Conservation (phyloP, 1,140 invertebrate genomes). For the Nymphalis io region DNA sequence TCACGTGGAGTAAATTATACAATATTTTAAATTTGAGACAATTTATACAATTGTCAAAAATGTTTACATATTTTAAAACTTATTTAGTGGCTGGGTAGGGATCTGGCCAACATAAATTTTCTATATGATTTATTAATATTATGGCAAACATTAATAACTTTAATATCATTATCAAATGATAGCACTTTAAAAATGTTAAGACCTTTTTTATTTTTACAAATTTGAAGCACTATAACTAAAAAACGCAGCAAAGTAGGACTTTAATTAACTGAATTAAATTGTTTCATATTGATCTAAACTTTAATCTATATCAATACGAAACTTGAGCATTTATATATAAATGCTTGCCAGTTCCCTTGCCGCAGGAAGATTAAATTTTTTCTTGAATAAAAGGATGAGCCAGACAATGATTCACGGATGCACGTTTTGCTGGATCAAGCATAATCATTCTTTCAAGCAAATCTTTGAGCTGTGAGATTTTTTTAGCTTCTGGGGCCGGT, state of each 20-base stretch:
- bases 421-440: constrained; percentile 95
- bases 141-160: background rate
- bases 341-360: no score
- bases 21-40: background rate
- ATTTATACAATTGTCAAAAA: background rate
- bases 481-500: constrained; percentile 93
- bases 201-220: background rate
- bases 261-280: no score
- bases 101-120: no score
- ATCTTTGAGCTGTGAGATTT: constrained; percentile 96
- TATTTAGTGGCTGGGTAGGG: no score
- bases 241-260: no score
- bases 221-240: no score
- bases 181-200: no score
- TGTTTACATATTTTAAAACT: constrained; percentile 2
- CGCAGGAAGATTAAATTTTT: constrained; percentile 52
- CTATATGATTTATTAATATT: no score
- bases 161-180: no score
- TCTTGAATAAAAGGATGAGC: constrained; percentile 95
- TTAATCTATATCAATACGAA: no score
- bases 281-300: no score
- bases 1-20: background rate
- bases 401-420: constrained; percentile 95
- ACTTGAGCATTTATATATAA: no score
- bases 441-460: constrained; percentile 96